Evolutionary conservation across 2,113 vertebrate genomes (phyloP), one percentile per base, ranked within the genome.

Genomic region (Axis porcinus): DNA sequence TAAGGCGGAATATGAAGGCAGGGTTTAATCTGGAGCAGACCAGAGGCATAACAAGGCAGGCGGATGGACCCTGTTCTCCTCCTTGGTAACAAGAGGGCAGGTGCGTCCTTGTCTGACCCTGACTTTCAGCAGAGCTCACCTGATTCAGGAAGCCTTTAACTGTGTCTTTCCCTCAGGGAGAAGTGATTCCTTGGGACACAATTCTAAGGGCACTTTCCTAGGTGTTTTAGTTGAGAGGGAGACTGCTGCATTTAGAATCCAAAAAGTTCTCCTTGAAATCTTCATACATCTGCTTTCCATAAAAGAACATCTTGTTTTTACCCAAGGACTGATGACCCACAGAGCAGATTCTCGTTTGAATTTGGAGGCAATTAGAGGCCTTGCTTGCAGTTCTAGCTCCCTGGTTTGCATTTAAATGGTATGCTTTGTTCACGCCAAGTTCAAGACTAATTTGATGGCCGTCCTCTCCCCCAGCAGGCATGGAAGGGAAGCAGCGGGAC

Each of bases 361-460:
- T 40, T 87, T 94, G 95, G 67, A 97, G 97, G 89, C 82, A 95
- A 91, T 97, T 91, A 95, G 62, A 94, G 85, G 8, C 88, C 96
- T 97, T 97, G 13, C 27, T 81, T 89, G 33, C 2, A 45, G 6
- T 55, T 74, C 21, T 54, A 1, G 78, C 91, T 97, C 97, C 52
- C 90, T 93, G 47, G 74, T 96, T 89, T 83, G 60, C 84, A 79
- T 97, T 95, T 84, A 96, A 91, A 96, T 95, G 62, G 52, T 58
- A 58, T 87, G 62, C 43, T 92, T 96, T 96, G 67, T 33, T 92
- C 86, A 79, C 3, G 30, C 55, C 84, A 89, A 82, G 85, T 97
- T 64, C 86, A 78, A 86, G 93, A 97, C 84, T 74, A 89, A 54
- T 94, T 92, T 92, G 47, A 67, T 95, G 60, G 15, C 52, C 52